These are phyloP conservation scores for Tortrix viridana DNA, from an alignment of 2,888 invertebrate species.

Conservation along the genomic window DNA sequence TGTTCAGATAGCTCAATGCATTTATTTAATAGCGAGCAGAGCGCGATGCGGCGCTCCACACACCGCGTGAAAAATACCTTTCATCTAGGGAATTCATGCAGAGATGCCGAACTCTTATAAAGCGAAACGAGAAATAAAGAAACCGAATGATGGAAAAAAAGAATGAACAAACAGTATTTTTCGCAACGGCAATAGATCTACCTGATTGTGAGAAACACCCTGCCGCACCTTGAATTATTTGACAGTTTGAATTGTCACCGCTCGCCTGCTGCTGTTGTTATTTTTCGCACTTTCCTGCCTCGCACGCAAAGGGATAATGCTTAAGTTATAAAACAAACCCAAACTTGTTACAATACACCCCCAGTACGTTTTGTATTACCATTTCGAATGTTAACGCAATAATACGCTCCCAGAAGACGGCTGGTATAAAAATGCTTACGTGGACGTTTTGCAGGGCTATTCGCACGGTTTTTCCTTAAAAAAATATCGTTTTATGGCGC, in stretches of 20 bases:
- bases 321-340: slow-evolving; percentile 64
- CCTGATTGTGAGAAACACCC: slow-evolving; percentile 78
- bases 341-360: slow-evolving; percentile 54
- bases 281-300: slow-evolving; percentile 57
- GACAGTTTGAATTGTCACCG: slow-evolving; percentile 77
- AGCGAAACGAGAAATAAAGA: slow-evolving; percentile 77
- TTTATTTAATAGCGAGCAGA: slow-evolving; percentile 57
- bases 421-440: slow-evolving; percentile 45
- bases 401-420: slow-evolving; percentile 53
- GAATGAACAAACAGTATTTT: slow-evolving; percentile 55
- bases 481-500: slow-evolving; percentile 12
- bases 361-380: slow-evolving; percentile 56
- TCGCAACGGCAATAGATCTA: slow-evolving; percentile 71
- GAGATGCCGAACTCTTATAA: slow-evolving; percentile 78
- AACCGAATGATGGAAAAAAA: slow-evolving; percentile 73
- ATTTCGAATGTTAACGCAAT: slow-evolving; percentile 58
- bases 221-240: slow-evolving; percentile 77
- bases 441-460: slow-evolving; percentile 34
- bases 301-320: slow-evolving; percentile 55
- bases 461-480: slow-evolving; percentile 48
- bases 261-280: slow-evolving; percentile 61
- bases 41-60: slow-evolving; percentile 55
- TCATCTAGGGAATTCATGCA: slow-evolving; percentile 79
- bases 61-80: slow-evolving; percentile 76
- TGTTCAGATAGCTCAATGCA: slow-evolving; percentile 52